Conservation (phyloP, 2,888 invertebrate genomes). For the Hydrotaea cyrtoneurina region DNA sequence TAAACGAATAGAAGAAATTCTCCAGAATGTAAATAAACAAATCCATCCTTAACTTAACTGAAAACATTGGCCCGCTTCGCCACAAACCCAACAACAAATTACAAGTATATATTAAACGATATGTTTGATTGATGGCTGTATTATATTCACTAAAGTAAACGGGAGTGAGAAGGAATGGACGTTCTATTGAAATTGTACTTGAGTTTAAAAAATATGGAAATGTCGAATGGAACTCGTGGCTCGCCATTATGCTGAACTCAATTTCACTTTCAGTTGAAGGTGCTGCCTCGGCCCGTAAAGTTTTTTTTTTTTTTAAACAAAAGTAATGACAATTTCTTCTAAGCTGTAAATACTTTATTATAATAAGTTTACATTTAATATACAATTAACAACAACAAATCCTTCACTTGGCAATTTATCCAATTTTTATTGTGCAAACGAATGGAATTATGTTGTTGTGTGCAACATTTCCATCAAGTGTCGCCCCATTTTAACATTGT, state of each 20-base stretch:
- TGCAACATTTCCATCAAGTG: background rate
- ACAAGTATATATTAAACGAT: constrained; percentile 4
- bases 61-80: too few species aligned
- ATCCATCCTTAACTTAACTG: background rate
- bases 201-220: too few species aligned
- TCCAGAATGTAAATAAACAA: constrained; percentile 1
- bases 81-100: background rate
- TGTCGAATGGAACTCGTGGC: too few species aligned
- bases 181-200: too few species aligned
- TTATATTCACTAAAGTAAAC: background rate
- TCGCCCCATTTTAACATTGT: background rate
- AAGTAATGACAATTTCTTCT: background rate
- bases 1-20: constrained; percentile 36
- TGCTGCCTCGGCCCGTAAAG: too few species aligned
- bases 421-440: constrained; percentile 7
- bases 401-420: background rate
- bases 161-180: too few species aligned
- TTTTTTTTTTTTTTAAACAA: background rate
- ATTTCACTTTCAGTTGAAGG: too few species aligned
- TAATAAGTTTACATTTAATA: background rate
- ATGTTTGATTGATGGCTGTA: background rate
- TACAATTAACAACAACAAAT: background rate
- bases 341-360: constrained; percentile 1
- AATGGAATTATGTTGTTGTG: background rate
- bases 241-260: too few species aligned